Conservation (phyloP, 2,797 vertebrate genomes). For the Chloroceryle inda region DNA sequence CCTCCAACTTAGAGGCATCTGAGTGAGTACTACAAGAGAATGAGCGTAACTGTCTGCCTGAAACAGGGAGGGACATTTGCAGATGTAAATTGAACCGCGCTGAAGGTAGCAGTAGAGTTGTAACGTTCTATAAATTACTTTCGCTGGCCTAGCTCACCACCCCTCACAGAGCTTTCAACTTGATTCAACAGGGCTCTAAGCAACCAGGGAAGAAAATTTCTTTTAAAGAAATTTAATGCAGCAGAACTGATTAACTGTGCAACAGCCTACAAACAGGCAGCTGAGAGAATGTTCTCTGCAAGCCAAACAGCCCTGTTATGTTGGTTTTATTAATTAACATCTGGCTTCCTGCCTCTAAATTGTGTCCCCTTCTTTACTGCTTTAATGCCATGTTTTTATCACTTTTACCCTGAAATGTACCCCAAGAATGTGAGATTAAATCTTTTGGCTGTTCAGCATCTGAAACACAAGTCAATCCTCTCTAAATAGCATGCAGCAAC, state of each 20-base stretch:
- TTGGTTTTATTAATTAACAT: constrained; percentile 76
- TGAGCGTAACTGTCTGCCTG: constrained; percentile 7
- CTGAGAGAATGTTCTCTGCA: constrained; percentile 56
- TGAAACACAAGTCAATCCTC: constrained; percentile 55
- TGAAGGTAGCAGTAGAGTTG: constrained; percentile 52
- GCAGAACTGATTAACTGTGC: constrained; percentile 72
- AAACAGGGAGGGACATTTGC: constrained; percentile 36
- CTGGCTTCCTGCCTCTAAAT: constrained; percentile 66
- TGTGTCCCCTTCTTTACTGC: constrained; percentile 47
- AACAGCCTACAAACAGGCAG: constrained; percentile 69
- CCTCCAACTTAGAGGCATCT: not conserved
- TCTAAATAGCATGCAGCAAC: constrained; percentile 25
- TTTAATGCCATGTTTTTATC: constrained; percentile 59
- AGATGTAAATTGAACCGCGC: constrained; percentile 21
- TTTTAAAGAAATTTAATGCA: constrained; percentile 75
- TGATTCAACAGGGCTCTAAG: constrained; percentile 65
- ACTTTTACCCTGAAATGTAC: constrained; percentile 57
- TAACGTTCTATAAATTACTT: constrained; percentile 65
- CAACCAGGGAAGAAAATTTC: constrained; percentile 67
- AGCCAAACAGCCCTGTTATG: constrained; percentile 57
- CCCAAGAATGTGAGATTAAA: constrained; percentile 40
- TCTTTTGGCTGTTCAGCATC: constrained; percentile 47
- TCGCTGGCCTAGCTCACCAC: not conserved
- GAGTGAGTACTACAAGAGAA: not conserved
- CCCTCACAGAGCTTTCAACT: constrained; percentile 52